Base-by-base conservation (phyloP, 2,113 vertebrate genomes). In the Podiceps cristatus region DNA sequence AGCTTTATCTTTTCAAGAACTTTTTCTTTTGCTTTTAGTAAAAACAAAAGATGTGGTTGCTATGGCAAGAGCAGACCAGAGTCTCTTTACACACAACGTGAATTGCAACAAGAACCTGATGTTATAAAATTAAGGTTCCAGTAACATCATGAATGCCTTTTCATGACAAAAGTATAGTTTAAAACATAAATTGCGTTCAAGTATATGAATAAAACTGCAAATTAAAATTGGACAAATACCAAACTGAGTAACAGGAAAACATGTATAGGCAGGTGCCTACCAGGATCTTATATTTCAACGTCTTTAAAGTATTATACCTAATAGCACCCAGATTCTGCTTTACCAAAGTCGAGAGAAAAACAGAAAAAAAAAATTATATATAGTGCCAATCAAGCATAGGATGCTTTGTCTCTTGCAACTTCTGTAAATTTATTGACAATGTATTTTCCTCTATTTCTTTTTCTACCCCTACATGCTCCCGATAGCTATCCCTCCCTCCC, bases 31-130 rank as follows among this genome's bases (percentile, higher is more conserved):
- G 47, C 47, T 50, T 84, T 71, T 25, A 76, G 49, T 55, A 52
- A 79, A 94, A 95, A 79, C 60, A 79, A 90, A 88, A 87, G 42
- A 55, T 37, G 60, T 59, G 64, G 91, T 93, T 96, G 86, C 86
- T 81, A 91, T 78, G 64, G 91, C 60, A 95, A 81, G 77, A 89
- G 64, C 29, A 91, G 84, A 89, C 40, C 76, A 35, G 59, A 73
- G 47, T 33, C 52, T 93, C 76, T 44, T 86, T 60, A 89, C 45
- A 28, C 18, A 44, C 73, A 71, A 53, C 60, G 31, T 15, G 18
- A 86, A 93, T 63, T 50, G 84, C 40, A 77, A 74, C 71, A 62
- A 40, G n/a, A 67, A 86, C 76, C 12, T 81, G 63, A 59, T 24
- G 29, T 20, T 86, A 2, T 25, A 44, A 80, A 93, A 89, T 63